Evolutionary conservation across 1,140 invertebrate genomes (phyloP).

Genomic region (Polypedilum pembai): DNA sequence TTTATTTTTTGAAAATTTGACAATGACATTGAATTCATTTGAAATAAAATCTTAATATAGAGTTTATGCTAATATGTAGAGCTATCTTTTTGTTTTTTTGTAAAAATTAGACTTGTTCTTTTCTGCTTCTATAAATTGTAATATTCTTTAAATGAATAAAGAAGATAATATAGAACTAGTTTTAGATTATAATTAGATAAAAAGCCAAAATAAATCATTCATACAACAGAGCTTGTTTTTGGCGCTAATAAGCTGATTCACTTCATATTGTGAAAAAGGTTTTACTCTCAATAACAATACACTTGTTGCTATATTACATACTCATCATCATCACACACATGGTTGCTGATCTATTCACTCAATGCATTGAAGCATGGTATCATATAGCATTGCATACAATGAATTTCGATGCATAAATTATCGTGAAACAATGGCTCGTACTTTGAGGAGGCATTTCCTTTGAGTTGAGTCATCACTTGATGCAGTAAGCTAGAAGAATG

Average conservation of each 20-base stretch:
- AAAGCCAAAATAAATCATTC: no score
- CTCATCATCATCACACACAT: background rate
- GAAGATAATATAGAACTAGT: no score
- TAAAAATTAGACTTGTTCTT: no score
- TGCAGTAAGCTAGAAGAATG: background rate
- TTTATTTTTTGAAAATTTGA: no score
- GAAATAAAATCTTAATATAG: no score
- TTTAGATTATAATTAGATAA: no score
- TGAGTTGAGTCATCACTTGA: background rate
- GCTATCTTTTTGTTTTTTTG: no score
- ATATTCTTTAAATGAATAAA: no score
- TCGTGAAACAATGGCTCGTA: background rate
- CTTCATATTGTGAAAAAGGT: background rate
- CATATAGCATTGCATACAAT: background rate
- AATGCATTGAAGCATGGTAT: background rate
- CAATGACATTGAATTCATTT: no score
- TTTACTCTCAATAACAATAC: constrained; percentile 6
- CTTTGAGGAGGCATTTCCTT: background rate
- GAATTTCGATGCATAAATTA: background rate
- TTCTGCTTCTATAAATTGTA: no score
- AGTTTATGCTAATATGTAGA: no score
- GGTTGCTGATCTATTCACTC: background rate
- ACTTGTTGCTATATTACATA: background rate
- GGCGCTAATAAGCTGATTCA: constrained; percentile 2
- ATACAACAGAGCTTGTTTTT: no score